Evolutionary conservation across 2,113 vertebrate genomes (phyloP).

Genomic region (Aspidoscelis tigris): DNA sequence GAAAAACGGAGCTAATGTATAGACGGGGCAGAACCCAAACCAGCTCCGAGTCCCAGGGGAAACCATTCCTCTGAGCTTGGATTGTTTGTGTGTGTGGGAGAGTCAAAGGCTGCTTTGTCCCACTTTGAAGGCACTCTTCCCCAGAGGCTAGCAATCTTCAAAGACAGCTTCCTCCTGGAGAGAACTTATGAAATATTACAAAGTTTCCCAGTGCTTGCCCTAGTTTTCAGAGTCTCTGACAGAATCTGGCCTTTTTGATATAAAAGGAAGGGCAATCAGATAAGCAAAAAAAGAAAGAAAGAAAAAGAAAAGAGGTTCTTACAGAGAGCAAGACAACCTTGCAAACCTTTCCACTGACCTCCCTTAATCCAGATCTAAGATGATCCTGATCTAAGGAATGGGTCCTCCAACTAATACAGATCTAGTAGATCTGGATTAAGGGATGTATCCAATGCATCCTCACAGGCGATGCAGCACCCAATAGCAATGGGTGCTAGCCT

Average conservation of each 20-base stretch:
- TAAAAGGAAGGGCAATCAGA: neutral
- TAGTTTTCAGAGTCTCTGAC: conserved; percentile 49
- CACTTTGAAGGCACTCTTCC: conserved; percentile 50
- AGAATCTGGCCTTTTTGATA: conserved; percentile 53
- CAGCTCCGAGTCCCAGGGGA: neutral
- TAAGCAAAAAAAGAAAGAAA: neutral
- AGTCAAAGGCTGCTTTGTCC: conserved; percentile 34
- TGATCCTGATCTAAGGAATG: no score
- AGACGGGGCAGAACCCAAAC: neutral
- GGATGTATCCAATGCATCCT: no score
- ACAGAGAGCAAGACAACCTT: neutral
- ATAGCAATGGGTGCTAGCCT: no score
- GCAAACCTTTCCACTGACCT: no score
- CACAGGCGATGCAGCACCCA: no score
- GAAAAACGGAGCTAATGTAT: neutral
- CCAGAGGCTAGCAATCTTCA: conserved; percentile 33
- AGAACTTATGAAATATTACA: conserved; percentile 45
- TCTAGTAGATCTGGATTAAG: no score
- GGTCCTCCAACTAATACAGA: no score
- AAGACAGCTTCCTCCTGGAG: conserved; percentile 4
- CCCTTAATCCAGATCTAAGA: no score
- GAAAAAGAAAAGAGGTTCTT: neutral
- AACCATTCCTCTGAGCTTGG: rapidly evolving
- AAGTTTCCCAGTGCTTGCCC: conserved; percentile 51
- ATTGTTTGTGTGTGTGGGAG: rapidly evolving